A percentile compares a stretch with the other conserved stretches of the same genome.
Conservation (phyloP, 2,888 invertebrate species). For the Eupithecia pulchellata region DNA sequence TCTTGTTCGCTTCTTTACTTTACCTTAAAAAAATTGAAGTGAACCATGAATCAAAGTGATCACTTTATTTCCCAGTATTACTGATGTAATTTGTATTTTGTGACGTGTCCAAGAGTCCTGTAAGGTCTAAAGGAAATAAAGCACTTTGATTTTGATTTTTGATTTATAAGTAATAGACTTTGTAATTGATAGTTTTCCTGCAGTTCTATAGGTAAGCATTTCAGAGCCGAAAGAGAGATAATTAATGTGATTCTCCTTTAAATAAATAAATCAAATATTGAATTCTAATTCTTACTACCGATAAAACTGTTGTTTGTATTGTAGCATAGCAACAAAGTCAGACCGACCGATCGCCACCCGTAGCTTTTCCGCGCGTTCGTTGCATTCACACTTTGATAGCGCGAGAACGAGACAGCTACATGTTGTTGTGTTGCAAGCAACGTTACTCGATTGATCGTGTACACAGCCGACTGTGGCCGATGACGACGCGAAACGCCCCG, state of each 20-base stretch:
- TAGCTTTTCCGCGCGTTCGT: neutral
- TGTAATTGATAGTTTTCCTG: too few species aligned
- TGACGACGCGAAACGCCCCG: neutral
- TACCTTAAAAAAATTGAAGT: too few species aligned
- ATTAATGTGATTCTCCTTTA: neutral
- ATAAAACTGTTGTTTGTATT: neutral
- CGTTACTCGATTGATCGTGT: conserved; percentile 16
- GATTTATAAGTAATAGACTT: too few species aligned
- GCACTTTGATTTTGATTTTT: too few species aligned
- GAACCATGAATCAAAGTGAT: too few species aligned
- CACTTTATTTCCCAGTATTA: too few species aligned
- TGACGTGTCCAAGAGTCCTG: too few species aligned
- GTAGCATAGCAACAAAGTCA: neutral
- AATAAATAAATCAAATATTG: neutral
- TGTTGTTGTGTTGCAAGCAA: conserved; percentile 29
- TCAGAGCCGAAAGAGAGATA: too few species aligned
- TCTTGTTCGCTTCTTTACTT: too few species aligned
- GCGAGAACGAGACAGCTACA: conserved; percentile 24
- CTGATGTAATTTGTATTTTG: too few species aligned
- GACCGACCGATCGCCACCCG: neutral
- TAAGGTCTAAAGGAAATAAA: too few species aligned
- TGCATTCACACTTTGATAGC: neutral
- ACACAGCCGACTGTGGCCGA: conserved; percentile 9
- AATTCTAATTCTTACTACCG: neutral
- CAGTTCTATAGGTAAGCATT: neutral